A percentile compares a stretch with the other conserved stretches of the same genome.
Conservation (phyloP, 2,113 vertebrate genomes). For the Oostethus manadensis region DNA sequence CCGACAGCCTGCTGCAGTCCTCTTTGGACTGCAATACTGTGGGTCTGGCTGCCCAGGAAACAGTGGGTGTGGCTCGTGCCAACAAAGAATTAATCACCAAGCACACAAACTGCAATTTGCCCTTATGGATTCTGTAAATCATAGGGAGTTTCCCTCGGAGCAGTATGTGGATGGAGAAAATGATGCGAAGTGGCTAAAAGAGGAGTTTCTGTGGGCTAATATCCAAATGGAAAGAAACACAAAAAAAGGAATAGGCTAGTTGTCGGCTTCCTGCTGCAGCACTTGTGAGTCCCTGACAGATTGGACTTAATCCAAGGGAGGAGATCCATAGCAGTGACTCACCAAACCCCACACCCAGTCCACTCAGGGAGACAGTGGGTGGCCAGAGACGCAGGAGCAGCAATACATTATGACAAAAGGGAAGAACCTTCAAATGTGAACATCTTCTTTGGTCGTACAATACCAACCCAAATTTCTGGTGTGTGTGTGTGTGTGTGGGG, state of each 20-base stretch:
- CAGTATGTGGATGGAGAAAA: slow-evolving; percentile 16
- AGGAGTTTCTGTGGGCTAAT: slow-evolving; percentile 8
- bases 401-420: slow-evolving; percentile 16
- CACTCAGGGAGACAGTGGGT: slow-evolving; percentile 27
- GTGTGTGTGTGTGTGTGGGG: no score
- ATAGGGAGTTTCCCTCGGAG: slow-evolving; percentile 60
- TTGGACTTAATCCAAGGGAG: slow-evolving; percentile 48
- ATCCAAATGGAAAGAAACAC: slow-evolving; percentile 17
- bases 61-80: slow-evolving; percentile 47
- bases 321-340: slow-evolving; percentile 53
- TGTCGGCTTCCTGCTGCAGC: slow-evolving; percentile 23
- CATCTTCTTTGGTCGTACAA: no score
- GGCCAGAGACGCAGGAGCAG: slow-evolving; percentile 15
- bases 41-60: slow-evolving; percentile 35
- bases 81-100: slow-evolving; percentile 9
- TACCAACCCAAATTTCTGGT: no score
- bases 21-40: slow-evolving; percentile 32
- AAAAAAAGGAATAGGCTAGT: slow-evolving; percentile 16
- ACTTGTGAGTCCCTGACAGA: slow-evolving; percentile 17
- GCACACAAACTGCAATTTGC: not conserved
- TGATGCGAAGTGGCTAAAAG: slow-evolving; percentile 24
- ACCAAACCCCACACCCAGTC: slow-evolving; percentile 46
- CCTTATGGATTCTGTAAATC: slow-evolving; percentile 47
- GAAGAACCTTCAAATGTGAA: not conserved
- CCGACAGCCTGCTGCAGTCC: slow-evolving; percentile 25